Percentiles rank a stretch among this genome's conserved stretches.
These are phyloP conservation scores for Tetheella fluctuosa DNA, from an alignment of 2,888 invertebrate species.

Conservation along the genomic window DNA sequence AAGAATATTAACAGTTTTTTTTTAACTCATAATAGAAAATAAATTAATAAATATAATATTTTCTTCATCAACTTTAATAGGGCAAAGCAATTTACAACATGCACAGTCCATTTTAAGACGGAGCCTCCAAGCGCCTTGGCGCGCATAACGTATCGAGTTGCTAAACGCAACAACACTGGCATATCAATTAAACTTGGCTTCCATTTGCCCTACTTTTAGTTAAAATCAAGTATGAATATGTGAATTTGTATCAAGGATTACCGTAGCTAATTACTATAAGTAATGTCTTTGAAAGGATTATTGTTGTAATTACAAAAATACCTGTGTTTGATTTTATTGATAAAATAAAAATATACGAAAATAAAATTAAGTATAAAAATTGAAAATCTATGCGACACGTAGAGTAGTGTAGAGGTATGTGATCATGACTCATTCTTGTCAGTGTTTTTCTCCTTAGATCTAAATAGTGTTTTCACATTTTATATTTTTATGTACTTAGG, in stretches of 20 bases:
- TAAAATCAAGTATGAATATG: constrained; percentile 52
- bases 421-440: too few relatives aligned
- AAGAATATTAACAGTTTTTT: too few relatives aligned
- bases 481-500: too few relatives aligned
- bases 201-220: constrained; percentile 60
- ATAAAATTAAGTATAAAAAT: too few relatives aligned
- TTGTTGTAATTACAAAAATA: not conserved
- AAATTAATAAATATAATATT: not conserved
- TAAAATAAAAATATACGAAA: too few relatives aligned
- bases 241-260: constrained; percentile 20
- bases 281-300: too few relatives aligned
- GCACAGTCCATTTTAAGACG: constrained; percentile 43
- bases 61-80: constrained; percentile 19
- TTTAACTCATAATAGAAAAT: not conserved
- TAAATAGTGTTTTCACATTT: too few relatives aligned
- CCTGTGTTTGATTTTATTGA: too few relatives aligned
- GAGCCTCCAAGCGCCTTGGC: constrained; percentile 43
- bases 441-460: too few relatives aligned
- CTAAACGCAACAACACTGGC: constrained; percentile 59
- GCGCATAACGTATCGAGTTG: constrained; percentile 47
- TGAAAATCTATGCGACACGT: too few relatives aligned
- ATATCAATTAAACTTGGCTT: constrained; percentile 67
- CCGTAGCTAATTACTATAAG: not conserved
- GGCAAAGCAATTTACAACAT: constrained; percentile 44
- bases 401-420: too few relatives aligned